Evolutionary conservation across 2,888 invertebrate species (phyloP).

Genomic region (Serripes groenlandicus): DNA sequence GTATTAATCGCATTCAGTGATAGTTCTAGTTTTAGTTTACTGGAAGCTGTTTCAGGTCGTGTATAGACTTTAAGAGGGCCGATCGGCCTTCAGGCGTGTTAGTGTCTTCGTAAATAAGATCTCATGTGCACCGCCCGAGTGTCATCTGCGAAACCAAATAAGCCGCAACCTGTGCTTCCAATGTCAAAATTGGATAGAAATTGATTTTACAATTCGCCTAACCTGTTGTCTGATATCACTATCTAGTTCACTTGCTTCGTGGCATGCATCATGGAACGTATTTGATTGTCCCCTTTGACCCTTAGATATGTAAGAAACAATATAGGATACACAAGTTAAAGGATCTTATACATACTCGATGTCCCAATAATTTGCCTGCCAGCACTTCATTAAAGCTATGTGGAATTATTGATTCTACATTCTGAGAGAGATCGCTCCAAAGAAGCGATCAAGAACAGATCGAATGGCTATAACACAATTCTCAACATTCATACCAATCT

Average conservation of each 20-base stretch:
- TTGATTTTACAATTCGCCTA: conserved; percentile 2
- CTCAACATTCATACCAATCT: not conserved
- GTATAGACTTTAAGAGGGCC: conserved; percentile 41
- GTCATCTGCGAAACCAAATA: conserved; percentile 14
- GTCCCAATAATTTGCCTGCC: no score
- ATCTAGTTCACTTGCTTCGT: conserved; percentile 26
- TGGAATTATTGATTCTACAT: conserved; percentile 62
- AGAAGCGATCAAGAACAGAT: no score
- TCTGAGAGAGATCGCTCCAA: conserved; percentile 34
- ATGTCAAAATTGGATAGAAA: conserved; percentile 4
- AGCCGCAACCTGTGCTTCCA: conserved; percentile 11
- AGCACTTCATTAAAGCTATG: conserved; percentile 40
- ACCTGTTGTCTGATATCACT: conserved; percentile 58
- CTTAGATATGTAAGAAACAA: conserved; percentile 59
- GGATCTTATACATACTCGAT: conserved; percentile 52
- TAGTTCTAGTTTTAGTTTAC: no score
- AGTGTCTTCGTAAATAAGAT: conserved; percentile 58
- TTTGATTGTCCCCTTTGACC: conserved; percentile 59
- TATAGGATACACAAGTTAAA: conserved; percentile 5
- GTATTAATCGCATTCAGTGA: no score
- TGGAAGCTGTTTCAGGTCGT: conserved; percentile 45
- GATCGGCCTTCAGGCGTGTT: conserved; percentile 35
- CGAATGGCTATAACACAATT: conserved; percentile 2
- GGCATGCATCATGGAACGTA: conserved; percentile 46
- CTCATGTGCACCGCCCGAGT: conserved; percentile 11